These are phyloP conservation scores for Apodemia duryi DNA, from an alignment of 2,888 invertebrate species.

Conservation along the genomic window DNA sequence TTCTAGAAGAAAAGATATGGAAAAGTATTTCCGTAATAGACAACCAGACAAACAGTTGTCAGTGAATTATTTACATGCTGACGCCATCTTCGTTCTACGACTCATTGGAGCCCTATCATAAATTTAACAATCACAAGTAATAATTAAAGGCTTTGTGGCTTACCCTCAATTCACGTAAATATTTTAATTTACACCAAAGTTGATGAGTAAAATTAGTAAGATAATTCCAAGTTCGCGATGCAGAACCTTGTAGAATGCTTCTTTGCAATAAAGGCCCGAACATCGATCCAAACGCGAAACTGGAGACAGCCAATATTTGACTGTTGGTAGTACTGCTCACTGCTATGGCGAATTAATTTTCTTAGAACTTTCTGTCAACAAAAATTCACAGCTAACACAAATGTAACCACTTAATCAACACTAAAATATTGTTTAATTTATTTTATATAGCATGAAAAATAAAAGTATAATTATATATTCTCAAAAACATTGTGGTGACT, in stretches of 20 bases:
- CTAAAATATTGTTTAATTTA: neutral
- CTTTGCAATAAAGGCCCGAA: conserved; percentile 82
- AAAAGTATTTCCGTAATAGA: conserved; percentile 25
- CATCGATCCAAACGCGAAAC: conserved; percentile 83
- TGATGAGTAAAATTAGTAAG: conserved; percentile 79
- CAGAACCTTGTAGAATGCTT: conserved; percentile 84
- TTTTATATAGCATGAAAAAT: neutral
- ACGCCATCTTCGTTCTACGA: conserved; percentile 74
- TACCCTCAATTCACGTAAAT: conserved; percentile 73
- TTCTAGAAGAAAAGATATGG: neutral
- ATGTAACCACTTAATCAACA: neutral
- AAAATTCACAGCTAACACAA: conserved; percentile 13
- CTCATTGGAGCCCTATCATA: conserved; percentile 60
- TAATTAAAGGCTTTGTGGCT: conserved; percentile 42
- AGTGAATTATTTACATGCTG: conserved; percentile 69
- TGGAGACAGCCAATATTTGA: conserved; percentile 56
- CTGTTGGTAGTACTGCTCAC: conserved; percentile 53
- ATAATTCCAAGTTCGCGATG: conserved; percentile 84
- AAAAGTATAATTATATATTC: neutral
- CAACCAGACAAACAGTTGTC: conserved; percentile 47
- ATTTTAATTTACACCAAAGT: conserved; percentile 81
- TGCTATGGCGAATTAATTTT: conserved; percentile 35
- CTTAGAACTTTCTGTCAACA: conserved; percentile 33
- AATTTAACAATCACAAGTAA: conserved; percentile 31
- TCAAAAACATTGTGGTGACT: conserved; percentile 2